These are phyloP conservation scores for Sminthopsis crassicaudata DNA, from an alignment of 2,113 vertebrate species.

Conservation along the genomic window DNA sequence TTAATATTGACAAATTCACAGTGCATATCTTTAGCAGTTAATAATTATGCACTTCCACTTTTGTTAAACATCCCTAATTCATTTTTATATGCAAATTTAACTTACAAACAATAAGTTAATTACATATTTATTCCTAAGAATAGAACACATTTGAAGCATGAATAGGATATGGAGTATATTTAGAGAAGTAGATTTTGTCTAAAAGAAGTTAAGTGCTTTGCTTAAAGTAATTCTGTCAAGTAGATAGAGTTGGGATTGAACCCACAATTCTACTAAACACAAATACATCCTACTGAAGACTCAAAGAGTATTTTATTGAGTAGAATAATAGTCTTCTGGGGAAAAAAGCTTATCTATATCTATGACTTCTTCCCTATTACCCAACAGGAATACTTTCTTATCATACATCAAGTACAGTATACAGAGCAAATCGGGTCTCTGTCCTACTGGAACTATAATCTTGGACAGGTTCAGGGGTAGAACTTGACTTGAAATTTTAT, in stretches of 20 bases:
- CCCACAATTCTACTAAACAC: not conserved
- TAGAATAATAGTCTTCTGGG: not conserved
- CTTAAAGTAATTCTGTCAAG: not conserved
- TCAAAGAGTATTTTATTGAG: not conserved
- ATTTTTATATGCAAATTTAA: not conserved
- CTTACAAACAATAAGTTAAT: not conserved
- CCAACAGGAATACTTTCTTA: not conserved
- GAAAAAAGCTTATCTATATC: not conserved
- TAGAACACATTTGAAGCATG: not conserved
- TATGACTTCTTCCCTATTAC: not conserved
- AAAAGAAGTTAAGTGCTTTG: not conserved
- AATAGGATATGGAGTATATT: not conserved
- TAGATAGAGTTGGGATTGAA: not conserved
- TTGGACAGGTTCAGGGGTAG: not conserved
- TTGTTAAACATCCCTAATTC: not conserved
- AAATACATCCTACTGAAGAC: not conserved
- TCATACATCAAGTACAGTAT: not conserved
- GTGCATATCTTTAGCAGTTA: not conserved
- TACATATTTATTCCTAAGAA: not conserved
- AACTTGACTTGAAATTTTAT: not conserved
- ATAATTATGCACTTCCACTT: not conserved
- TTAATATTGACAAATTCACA: not conserved
- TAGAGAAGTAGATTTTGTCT: not conserved
- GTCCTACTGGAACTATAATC: not conserved
- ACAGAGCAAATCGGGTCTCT: not conserved